Evolutionary conservation across 2,113 vertebrate species (phyloP), one percentile per base, ranked within the genome.

Genomic region (Neotoma lepida): DNA sequence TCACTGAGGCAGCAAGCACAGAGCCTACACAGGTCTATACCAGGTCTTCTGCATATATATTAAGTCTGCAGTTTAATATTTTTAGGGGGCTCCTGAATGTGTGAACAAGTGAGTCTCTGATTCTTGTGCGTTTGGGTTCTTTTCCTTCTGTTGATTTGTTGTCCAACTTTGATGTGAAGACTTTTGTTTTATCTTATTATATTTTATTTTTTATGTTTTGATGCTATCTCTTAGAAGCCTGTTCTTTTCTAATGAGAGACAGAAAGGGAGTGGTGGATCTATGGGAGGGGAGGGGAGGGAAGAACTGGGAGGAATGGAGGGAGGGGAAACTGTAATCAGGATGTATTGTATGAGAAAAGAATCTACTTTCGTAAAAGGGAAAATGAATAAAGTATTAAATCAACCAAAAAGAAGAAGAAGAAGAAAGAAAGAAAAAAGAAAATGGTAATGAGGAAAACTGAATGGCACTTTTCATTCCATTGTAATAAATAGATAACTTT

Each of bases 21-120:
- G 7, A 1, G 6, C 1, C 1, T 17, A 33, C 14, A 49, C 3
- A 77, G 44, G 28, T 15, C 44, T 4, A 15, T 30, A 33, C 7
- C 14, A 33, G 28, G 28, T 33, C 28, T 46, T 76, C 26, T 30
- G 74, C 46, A 76, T 33, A 8, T 1, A 76, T 30, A 4, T 28
- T 46, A 46, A 15, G 14, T 76, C 33, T 76, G 6, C 14, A 46
- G 14, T 30, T 76, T 49, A 76, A 2, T 18, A 76, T 49, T 49
- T 49, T 33, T 33, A 77, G 7, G 44, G 15, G 28, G 49, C 14
- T 49, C 74, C 14, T 30, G 41, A 77, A 7, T 13, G 1, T 77
- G 44, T 49, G 2, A 49, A 49, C 15, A 7, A 74, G 24, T 14
- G 12, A 5, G 24, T 74, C 26, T 49, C 26, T 33, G 44, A 49